Conservation (phyloP, 1,140 invertebrate genomes). For the Procambarus clarkii region DNA sequence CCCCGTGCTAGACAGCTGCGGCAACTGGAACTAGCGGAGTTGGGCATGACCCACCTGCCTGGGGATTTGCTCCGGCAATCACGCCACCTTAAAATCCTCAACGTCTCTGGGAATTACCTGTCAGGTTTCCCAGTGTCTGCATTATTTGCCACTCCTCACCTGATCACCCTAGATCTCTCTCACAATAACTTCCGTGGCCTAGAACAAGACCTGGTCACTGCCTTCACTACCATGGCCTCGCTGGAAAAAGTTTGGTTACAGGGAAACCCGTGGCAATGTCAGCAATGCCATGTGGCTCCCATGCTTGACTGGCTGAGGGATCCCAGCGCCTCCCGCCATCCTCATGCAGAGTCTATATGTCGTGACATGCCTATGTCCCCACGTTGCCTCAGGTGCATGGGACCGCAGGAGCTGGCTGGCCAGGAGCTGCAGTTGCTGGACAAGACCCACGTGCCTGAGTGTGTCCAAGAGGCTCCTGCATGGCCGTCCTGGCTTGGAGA, state of each 20-base stretch:
- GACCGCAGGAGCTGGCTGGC: slow-evolving; percentile 48
- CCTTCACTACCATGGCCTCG: slow-evolving; percentile 76
- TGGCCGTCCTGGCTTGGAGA: slow-evolving; percentile 66
- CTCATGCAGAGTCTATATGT: slow-evolving; percentile 61
- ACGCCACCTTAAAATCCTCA: slow-evolving; percentile 78
- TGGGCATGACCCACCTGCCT: slow-evolving; percentile 77
- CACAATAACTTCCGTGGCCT: slow-evolving; percentile 81
- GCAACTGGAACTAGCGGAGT: slow-evolving; percentile 79
- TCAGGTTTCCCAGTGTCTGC: slow-evolving; percentile 78
- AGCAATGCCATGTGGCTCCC: slow-evolving; percentile 78
- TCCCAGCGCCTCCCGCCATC: slow-evolving; percentile 52
- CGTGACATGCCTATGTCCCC: slow-evolving; percentile 33
- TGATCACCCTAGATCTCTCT: slow-evolving; percentile 81
- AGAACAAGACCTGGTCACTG: slow-evolving; percentile 77
- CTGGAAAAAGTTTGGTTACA: slow-evolving; percentile 78
- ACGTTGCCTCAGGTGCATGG: slow-evolving; percentile 61
- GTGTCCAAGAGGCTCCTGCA: slow-evolving; percentile 6
- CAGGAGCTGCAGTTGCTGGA: slow-evolving; percentile 50
- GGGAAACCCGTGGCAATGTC: slow-evolving; percentile 82
- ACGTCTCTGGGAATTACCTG: slow-evolving; percentile 79
- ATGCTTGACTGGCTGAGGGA: slow-evolving; percentile 74
- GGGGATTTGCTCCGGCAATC: slow-evolving; percentile 78
- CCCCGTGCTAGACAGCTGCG: slow-evolving; percentile 79
- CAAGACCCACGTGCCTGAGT: slow-evolving; percentile 49
- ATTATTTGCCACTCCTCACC: slow-evolving; percentile 76